Evolutionary conservation across 1,140 invertebrate species (phyloP).

Genomic region (Calephelis virginiensis): DNA sequence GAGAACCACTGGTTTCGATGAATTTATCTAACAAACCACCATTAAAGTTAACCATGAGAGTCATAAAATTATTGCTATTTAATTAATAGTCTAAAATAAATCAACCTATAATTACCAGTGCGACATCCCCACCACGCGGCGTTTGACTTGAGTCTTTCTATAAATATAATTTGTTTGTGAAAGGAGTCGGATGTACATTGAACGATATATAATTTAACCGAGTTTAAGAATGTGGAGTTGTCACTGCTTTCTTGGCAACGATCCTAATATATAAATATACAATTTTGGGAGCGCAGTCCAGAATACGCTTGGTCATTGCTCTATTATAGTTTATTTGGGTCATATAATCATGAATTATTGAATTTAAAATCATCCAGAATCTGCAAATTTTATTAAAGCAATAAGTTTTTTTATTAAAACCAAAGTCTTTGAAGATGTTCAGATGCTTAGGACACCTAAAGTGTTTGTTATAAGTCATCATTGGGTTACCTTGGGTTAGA

Average conservation of each 20-base stretch:
- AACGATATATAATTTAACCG: conserved; percentile 48
- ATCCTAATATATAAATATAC: conserved; percentile 71
- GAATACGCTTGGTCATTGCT: conserved; percentile 68
- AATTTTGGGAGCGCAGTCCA: conserved; percentile 63
- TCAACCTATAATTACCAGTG: not conserved
- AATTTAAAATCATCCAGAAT: no score
- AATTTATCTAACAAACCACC: not conserved
- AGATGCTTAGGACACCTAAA: no score
- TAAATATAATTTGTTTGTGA: conserved; percentile 47
- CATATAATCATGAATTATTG: conserved; percentile 19
- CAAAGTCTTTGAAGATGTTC: no score
- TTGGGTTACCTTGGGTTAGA: no score
- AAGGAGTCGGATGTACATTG: conserved; percentile 35
- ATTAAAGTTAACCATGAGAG: not conserved
- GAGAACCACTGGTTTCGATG: no score
- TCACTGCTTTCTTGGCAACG: conserved; percentile 70
- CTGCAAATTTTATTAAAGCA: no score
- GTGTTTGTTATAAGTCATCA: no score
- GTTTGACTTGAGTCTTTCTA: conserved; percentile 25
- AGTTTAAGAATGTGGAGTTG: conserved; percentile 65
- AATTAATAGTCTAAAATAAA: conserved; percentile 2
- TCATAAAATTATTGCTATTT: not conserved
- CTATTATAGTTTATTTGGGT: conserved; percentile 57
- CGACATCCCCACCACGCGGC: not conserved
- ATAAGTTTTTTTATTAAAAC: no score